Evolutionary conservation across 2,797 vertebrate genomes (phyloP).

Genomic region (Muraenolepis orangiensis): DNA sequence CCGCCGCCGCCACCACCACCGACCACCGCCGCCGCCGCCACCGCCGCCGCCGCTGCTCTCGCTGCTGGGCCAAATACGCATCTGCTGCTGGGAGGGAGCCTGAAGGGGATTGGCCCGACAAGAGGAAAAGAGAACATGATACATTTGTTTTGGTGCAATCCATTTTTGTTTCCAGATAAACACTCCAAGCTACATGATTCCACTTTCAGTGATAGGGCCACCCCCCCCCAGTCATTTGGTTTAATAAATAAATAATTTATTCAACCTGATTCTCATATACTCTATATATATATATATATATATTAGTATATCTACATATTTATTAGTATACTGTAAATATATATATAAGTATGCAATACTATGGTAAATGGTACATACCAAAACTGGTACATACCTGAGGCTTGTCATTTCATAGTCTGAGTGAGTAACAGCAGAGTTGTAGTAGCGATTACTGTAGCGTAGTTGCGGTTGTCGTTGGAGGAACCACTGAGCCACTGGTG

Average conservation of each 20-base stretch:
- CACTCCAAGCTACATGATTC: background rate
- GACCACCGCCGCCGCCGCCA: slow-evolving; percentile 75
- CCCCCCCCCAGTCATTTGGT: background rate
- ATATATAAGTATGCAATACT: too few relatives aligned
- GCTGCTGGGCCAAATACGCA: slow-evolving; percentile 89
- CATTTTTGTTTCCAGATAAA: background rate
- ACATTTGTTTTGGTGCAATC: background rate
- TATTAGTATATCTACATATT: too few relatives aligned
- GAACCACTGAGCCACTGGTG: slow-evolving; percentile 92
- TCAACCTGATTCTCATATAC: background rate
- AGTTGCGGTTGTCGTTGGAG: slow-evolving; percentile 93
- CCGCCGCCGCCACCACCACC: slow-evolving; percentile 79
- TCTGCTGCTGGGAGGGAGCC: slow-evolving; percentile 86
- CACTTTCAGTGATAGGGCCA: background rate
- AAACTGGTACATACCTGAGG: slow-evolving; percentile 75
- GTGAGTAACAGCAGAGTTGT: slow-evolving; percentile 86
- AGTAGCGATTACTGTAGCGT: slow-evolving; percentile 93
- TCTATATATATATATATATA: background rate
- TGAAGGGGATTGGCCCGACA: slow-evolving; percentile 28
- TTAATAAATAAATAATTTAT: background rate
- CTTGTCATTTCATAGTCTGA: slow-evolving; percentile 95
- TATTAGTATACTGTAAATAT: background rate
- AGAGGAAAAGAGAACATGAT: background rate
- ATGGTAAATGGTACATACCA: too few relatives aligned
- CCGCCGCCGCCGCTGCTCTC: slow-evolving; percentile 82